These are phyloP conservation scores for Stenotaenia linearis DNA, from an alignment of 2,888 invertebrate genomes.

Conservation along the genomic window DNA sequence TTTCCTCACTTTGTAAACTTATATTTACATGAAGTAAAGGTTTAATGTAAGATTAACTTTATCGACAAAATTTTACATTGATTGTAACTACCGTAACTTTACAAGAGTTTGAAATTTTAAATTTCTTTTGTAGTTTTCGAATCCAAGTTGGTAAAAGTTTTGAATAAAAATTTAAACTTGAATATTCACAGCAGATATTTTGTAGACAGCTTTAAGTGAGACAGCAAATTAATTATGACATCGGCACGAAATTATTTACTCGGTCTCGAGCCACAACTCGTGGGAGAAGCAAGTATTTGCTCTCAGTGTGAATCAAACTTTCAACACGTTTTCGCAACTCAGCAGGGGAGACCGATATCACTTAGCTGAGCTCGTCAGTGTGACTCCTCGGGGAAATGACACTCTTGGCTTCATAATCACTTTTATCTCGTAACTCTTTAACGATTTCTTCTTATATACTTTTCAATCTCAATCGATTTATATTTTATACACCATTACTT, in stretches of 20 bases:
- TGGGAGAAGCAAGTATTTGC: not conserved
- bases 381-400: not conserved
- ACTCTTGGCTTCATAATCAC: constrained; percentile 9
- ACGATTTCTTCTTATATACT: not conserved
- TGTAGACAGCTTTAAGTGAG: not conserved
- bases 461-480: not conserved
- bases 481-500: not conserved
- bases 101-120: too few relatives aligned
- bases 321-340: not conserved
- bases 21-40: too few relatives aligned
- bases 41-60: too few relatives aligned
- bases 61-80: too few relatives aligned
- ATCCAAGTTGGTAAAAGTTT: too few relatives aligned
- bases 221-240: not conserved
- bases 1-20: too few relatives aligned
- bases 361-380: not conserved
- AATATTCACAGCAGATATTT: not conserved
- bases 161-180: too few relatives aligned
- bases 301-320: constrained; percentile 5
- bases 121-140: too few relatives aligned
- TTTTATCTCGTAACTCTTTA: not conserved
- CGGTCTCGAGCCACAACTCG: not conserved
- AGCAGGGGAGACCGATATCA: constrained; percentile 9
- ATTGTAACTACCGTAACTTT: too few relatives aligned
- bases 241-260: not conserved